Base-by-base conservation (phyloP, 2,888 invertebrate species). In the Idaea dimidiata region DNA sequence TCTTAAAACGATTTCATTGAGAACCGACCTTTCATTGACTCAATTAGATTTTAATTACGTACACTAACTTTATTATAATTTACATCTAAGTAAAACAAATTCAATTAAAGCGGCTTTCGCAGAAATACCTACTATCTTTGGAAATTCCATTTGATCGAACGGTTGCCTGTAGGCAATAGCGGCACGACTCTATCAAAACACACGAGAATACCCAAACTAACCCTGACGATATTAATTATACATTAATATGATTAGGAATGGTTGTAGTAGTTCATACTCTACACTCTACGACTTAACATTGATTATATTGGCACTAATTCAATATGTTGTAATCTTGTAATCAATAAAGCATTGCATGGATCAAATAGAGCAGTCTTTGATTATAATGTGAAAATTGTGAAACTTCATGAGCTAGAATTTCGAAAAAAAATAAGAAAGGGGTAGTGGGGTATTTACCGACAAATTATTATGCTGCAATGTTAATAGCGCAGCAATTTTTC, bases 201-300 rank as follows among this genome's bases (percentile, higher is more conserved):
- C 14, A 43, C 43, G 43, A 43, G 43, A 43, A 43, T 43, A 43
- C 43, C 43, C 43, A 14, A 43, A 43, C 43, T 43, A 14, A 18
- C 56, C 18, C 56, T 18, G 17, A 18, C 17, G 17, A 18, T 56
- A 56, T 56, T 56, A 17, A 56, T 56, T 56, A 17, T 8, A 56
- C 56, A 56, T 56, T 56, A 56, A 56, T 56, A 56, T 18, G 10
- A 18, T 17, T 17, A 17, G 18, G 18, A 56, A 17, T 56, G 56
- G 56, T 56, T 56, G 16, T 3, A 55, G 55, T n/a, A 55, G 16
- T 55, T 55, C 55, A 17, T 17, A n/a, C 55, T 6, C 17, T 24
- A 24, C 24, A 5, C 24, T 5, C 1, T 5, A 24, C 24, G 24
- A 24, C 24, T 24, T 24, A 1, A 24, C 24, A 24, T 24, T 24